Evolutionary conservation across 2,888 invertebrate species (phyloP).

Genomic region (Chalcis sispes): DNA sequence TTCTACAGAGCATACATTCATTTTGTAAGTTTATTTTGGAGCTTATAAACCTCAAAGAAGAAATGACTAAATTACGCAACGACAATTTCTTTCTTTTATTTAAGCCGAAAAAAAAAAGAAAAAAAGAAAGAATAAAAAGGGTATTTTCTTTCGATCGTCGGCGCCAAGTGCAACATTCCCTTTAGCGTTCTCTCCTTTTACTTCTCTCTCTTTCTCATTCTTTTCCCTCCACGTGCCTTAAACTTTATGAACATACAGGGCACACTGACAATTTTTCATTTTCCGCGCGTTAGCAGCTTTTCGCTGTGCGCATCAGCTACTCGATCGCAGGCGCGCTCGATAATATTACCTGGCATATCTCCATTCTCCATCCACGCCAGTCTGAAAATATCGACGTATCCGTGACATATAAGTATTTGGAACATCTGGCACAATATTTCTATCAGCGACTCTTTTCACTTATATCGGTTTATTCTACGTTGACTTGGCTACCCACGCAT

Average conservation of each 20-base stretch:
- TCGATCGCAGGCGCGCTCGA: slow-evolving; percentile 53
- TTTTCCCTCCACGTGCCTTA: too few species aligned
- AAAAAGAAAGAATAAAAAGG: too few species aligned
- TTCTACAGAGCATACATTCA: too few species aligned
- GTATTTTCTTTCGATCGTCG: not conserved
- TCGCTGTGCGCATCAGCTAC: slow-evolving; percentile 32
- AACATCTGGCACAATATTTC: slow-evolving; percentile 68
- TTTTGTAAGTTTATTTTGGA: too few species aligned
- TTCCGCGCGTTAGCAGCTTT: slow-evolving; percentile 58
- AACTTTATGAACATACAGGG: slow-evolving; percentile 28
- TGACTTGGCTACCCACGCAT: slow-evolving; percentile 8
- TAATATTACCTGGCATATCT: slow-evolving; percentile 66
- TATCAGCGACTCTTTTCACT: slow-evolving; percentile 45
- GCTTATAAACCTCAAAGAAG: too few species aligned
- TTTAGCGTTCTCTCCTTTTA: not conserved
- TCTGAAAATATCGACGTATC: slow-evolving; percentile 70
- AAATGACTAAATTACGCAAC: not conserved
- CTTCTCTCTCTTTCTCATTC: not conserved
- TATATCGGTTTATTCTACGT: slow-evolving; percentile 31
- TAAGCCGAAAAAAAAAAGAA: not conserved
- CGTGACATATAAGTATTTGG: slow-evolving; percentile 69
- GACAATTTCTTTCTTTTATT: not conserved
- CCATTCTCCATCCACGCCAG: slow-evolving; percentile 56
- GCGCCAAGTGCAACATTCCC: not conserved
- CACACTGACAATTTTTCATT: slow-evolving; percentile 59